A percentile compares a stretch with the other conserved stretches of the same genome.
Conservation (phyloP, 2,113 vertebrate genomes). For the Axis porcinus region DNA sequence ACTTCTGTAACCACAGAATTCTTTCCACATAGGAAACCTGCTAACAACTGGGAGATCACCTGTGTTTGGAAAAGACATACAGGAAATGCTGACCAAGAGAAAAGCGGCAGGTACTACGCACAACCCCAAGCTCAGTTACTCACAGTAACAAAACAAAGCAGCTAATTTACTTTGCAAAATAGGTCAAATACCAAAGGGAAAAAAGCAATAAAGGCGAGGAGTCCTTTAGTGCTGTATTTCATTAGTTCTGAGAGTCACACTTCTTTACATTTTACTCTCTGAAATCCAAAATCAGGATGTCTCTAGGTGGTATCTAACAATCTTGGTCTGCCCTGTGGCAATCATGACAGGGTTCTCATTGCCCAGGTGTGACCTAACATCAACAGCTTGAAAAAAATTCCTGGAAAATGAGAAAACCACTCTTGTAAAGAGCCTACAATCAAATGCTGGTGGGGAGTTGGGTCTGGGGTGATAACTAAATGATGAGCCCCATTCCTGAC, state of each 20-base stretch:
- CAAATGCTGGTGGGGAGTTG: neutral
- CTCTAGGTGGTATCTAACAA: neutral
- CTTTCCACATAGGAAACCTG: neutral
- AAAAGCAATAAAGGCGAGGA: neutral
- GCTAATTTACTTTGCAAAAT: neutral
- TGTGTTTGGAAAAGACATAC: rapidly evolving
- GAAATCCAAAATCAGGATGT: neutral
- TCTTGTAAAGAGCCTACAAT: neutral
- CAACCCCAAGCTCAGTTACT: neutral
- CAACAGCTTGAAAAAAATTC: neutral
- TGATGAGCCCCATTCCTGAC: neutral
- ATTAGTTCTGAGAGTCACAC: neutral
- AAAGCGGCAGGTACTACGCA: neutral
- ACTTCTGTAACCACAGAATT: neutral
- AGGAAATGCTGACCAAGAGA: neutral
- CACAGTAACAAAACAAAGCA: neutral
- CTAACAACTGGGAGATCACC: neutral
- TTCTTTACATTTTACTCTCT: neutral
- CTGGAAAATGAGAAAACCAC: neutral
- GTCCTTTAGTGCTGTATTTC: neutral
- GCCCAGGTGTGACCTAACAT: neutral
- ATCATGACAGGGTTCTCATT: neutral
- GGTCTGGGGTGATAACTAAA: neutral
- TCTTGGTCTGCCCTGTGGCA: neutral
- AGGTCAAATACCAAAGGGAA: neutral